Conservation (phyloP, 1,140 invertebrate genomes). For the Magallana angulata region DNA sequence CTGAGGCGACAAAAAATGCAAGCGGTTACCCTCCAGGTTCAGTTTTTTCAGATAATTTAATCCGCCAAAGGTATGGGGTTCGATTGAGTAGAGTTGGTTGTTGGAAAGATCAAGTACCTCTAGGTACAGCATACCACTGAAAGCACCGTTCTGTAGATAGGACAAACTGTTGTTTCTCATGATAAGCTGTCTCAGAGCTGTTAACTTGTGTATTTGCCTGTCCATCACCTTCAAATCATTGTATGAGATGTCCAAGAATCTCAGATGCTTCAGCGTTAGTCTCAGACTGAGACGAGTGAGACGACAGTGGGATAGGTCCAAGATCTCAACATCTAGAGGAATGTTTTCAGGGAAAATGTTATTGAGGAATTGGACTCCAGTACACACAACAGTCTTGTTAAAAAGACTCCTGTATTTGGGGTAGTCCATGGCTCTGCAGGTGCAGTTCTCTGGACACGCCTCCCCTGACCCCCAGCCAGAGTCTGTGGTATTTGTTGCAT, state of each 20-base stretch:
- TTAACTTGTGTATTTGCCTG: constrained; percentile 65
- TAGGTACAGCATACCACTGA: constrained; percentile 71
- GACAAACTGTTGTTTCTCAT: constrained; percentile 67
- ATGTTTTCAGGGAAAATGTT: constrained; percentile 60
- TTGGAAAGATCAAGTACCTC: constrained; percentile 66
- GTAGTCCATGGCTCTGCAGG: constrained; percentile 49
- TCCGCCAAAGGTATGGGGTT: constrained; percentile 70
- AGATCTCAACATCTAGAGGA: constrained; percentile 65
- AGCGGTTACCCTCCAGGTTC: constrained; percentile 67
- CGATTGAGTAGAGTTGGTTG: constrained; percentile 69
- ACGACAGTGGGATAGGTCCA: constrained; percentile 68
- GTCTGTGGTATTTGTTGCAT: constrained; percentile 19
- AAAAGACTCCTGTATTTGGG: constrained; percentile 23
- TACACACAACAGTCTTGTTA: constrained; percentile 66
- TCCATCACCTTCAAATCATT: constrained; percentile 66
- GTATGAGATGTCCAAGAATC: constrained; percentile 12
- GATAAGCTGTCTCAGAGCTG: constrained; percentile 64
- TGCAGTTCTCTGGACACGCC: constrained; percentile 58
- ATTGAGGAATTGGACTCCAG: constrained; percentile 63
- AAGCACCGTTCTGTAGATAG: constrained; percentile 65
- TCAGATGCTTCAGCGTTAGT: background rate
- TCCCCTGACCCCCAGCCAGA: constrained; percentile 31
- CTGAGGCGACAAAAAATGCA: constrained; percentile 63
- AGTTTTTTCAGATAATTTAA: constrained; percentile 70
- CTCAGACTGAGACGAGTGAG: constrained; percentile 59